These are phyloP conservation scores for Micrasema minimum DNA, from an alignment of 1,140 invertebrate genomes.

Conservation along the genomic window DNA sequence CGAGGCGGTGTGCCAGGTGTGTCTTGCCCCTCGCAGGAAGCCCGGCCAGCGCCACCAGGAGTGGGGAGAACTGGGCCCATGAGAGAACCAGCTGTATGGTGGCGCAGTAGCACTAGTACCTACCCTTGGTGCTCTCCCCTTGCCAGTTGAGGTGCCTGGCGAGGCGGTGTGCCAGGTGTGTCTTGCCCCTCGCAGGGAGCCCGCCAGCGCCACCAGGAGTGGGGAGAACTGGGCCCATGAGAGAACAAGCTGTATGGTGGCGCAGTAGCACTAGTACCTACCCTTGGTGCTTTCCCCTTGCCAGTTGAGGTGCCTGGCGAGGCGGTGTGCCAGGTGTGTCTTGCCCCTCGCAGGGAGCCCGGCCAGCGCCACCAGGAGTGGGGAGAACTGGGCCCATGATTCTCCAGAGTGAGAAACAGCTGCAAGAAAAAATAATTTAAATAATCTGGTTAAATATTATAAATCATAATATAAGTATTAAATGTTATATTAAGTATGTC, in stretches of 20 bases:
- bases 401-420: constrained; percentile 64
- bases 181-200: constrained; percentile 91
- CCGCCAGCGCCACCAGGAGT: constrained; percentile 90
- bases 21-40: constrained; percentile 93
- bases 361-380: constrained; percentile 88
- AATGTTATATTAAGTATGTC: no score
- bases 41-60: constrained; percentile 91
- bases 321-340: constrained; percentile 88
- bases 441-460: no score
- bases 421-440: constrained; percentile 59
- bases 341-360: constrained; percentile 92
- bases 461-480: no score
- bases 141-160: constrained; percentile 90
- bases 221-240: constrained; percentile 73
- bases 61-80: constrained; percentile 73
- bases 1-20: constrained; percentile 88
- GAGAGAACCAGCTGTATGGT: no score
- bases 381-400: constrained; percentile 71
- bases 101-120: no score
- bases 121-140: constrained; percentile 87
- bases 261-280: no score
- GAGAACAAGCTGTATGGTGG: no score
- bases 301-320: constrained; percentile 91
- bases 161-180: constrained; percentile 89
- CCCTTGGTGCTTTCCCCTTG: constrained; percentile 89